Base-by-base conservation (phyloP, 2,113 vertebrate genomes). In the Syngnathus scovelli region DNA sequence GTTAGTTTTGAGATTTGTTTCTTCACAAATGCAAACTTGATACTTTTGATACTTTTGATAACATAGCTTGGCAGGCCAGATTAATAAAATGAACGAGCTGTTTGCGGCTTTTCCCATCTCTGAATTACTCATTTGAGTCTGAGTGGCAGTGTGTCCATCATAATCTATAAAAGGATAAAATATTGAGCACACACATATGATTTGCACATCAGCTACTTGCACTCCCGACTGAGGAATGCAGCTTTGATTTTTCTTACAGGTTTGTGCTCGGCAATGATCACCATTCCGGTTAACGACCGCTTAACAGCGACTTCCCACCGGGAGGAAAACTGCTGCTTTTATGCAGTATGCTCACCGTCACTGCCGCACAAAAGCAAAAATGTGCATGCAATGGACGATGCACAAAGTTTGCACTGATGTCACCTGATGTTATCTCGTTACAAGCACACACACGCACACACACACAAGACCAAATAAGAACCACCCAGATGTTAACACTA, bases 401-500 rank as follows among this genome's bases (percentile, higher is more conserved):
- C 18, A 46, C 44, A 51, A 51, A n/a, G 18, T 51, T n/a, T 51
- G 6, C 48, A 49, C 48, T 18, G 6, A 49, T 7, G 48, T 49
- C 48, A 49, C 6, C 55, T 58, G 21, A 58, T 3, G 15, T 78
- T 71, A 73, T 59, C 43, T 67, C 69, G 64, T 85, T 70, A 79
- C 71, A 71, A 66, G 68, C 13, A n/a, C 48, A 2, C 48, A 51
- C 65, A 72, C 56, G 74, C 49, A 68, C 2, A 33, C 27, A 27
- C 1, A 3, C 27, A 38, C n/a, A 69, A 76, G 51, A 82, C 67
- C 64, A 67, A 61, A 64, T 76, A 78, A 81, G 7, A 15, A 8
- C 21, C 60, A 69, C 79, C 77, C 63, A 74, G 68, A 69, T 67
- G 74, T 74, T 74, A 19, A 72, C 66, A 85, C 79, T 78, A 70